Evolutionary conservation across 2,113 vertebrate genomes (phyloP).

Genomic region (Climacteris rufus): DNA sequence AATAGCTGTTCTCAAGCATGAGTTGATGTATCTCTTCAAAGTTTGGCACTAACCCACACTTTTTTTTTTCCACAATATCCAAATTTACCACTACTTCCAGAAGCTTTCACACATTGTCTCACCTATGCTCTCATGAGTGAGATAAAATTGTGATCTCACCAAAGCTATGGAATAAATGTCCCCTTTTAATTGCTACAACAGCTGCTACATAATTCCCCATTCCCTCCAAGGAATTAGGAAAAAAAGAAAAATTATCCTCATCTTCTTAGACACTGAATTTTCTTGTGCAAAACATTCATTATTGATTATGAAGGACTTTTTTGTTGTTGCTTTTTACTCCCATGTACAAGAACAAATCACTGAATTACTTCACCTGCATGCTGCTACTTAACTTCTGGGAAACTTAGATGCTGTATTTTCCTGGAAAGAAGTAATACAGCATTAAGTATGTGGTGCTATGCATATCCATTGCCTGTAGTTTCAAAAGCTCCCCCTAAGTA

Average conservation of each 20-base stretch:
- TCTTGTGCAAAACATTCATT: neutral
- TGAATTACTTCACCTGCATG: neutral
- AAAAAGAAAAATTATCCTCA: accelerated
- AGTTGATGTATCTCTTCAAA: neutral
- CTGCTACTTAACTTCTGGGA: neutral
- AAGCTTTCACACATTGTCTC: neutral
- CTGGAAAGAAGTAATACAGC: neutral
- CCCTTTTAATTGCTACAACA: neutral
- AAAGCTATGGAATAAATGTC: neutral
- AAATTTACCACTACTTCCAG: neutral
- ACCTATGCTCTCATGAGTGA: too few species aligned
- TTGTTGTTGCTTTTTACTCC: neutral
- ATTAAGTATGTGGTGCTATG: neutral
- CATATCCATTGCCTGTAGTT: neutral
- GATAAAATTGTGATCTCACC: neutral
- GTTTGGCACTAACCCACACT: neutral
- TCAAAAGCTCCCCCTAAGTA: neutral
- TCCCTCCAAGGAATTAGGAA: neutral
- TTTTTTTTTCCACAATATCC: neutral
- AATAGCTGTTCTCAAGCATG: neutral
- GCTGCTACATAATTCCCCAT: neutral
- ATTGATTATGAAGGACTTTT: neutral
- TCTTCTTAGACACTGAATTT: neutral
- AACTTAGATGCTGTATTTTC: neutral
- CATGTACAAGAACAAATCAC: neutral